A percentile compares a stretch with the other conserved stretches of the same genome.
Evolutionary conservation across 2,888 invertebrate genomes (phyloP).

Genomic region (Nebria brevicollis): DNA sequence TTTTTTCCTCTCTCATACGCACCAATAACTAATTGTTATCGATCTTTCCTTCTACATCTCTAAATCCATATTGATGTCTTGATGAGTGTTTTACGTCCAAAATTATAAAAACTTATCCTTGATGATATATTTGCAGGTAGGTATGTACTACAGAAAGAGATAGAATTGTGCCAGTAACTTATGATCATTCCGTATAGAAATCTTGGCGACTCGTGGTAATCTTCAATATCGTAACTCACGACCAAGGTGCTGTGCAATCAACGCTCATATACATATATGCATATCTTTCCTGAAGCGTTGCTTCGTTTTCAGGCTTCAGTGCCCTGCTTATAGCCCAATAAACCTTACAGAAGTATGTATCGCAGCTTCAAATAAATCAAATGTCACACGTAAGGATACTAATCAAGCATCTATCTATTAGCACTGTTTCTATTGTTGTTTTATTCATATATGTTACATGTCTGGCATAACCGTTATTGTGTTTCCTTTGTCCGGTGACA

Average conservation of each 20-base stretch:
- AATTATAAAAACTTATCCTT: too few species aligned
- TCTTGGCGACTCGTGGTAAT: constrained; percentile 2
- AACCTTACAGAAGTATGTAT: constrained; percentile 26
- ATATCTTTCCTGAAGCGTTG: constrained; percentile 26
- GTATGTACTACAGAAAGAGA: too few species aligned
- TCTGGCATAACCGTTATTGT: too few species aligned
- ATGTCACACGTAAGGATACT: constrained; percentile 5
- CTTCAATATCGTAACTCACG: constrained; percentile 11
- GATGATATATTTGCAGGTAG: too few species aligned
- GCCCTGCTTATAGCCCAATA: constrained; percentile 40
- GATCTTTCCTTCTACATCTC: too few species aligned
- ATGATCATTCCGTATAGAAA: constrained; percentile 3
- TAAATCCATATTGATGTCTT: too few species aligned
- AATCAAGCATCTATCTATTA: too few species aligned
- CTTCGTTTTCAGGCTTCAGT: constrained; percentile 34
- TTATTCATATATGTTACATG: too few species aligned
- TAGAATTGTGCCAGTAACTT: neutral
- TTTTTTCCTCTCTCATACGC: neutral
- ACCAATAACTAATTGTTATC: too few species aligned
- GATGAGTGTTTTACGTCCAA: too few species aligned
- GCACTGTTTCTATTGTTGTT: too few species aligned
- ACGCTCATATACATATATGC: constrained; percentile 46
- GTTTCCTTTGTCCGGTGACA: neutral
- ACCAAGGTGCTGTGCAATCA: constrained; percentile 20
- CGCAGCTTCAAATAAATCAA: constrained; percentile 35